These are phyloP conservation scores for Notolepis coatsorum DNA, from an alignment of 2,797 vertebrate genomes.

Conservation along the genomic window DNA sequence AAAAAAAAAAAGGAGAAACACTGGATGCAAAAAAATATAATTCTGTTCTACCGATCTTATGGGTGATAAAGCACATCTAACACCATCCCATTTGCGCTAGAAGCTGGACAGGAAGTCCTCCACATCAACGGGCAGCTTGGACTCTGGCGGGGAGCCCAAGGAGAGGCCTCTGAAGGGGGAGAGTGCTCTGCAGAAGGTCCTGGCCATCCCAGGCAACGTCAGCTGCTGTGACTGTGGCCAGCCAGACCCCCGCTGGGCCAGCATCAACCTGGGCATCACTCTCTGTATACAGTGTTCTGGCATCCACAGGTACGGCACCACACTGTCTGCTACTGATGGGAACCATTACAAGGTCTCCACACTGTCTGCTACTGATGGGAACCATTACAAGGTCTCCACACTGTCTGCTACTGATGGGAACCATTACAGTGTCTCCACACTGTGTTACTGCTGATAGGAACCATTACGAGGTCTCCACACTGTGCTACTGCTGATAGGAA, in stretches of 20 bases:
- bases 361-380: not conserved
- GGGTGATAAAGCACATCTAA: too few species aligned
- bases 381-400: not conserved
- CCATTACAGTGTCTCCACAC: not conserved
- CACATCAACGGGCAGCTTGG: conserved; percentile 91
- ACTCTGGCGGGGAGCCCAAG: conserved; percentile 88
- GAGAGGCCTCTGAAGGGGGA: conserved; percentile 93
- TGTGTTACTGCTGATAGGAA: not conserved
- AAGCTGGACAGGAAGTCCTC: conserved; percentile 94
- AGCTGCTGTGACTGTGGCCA: conserved; percentile 95
- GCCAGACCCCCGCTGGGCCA: conserved; percentile 96
- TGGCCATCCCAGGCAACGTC: conserved; percentile 90
- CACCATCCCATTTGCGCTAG: conserved; percentile 52
- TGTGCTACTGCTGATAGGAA: too few species aligned
- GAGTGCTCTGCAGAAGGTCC: conserved; percentile 91
- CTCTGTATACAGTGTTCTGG: conserved; percentile 89
- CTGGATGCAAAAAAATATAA: too few species aligned
- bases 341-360: not conserved
- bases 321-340: not conserved
- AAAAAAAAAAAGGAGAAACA: too few species aligned
- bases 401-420: not conserved
- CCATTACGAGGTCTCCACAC: conserved; percentile 4
- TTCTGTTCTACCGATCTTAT: too few species aligned
- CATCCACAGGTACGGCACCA: conserved; percentile 77
- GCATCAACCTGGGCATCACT: conserved; percentile 97